Percentiles rank a stretch among this genome's conserved stretches.
Evolutionary conservation across 2,888 invertebrate genomes (phyloP).

Genomic region (Drosophila koepferae): DNA sequence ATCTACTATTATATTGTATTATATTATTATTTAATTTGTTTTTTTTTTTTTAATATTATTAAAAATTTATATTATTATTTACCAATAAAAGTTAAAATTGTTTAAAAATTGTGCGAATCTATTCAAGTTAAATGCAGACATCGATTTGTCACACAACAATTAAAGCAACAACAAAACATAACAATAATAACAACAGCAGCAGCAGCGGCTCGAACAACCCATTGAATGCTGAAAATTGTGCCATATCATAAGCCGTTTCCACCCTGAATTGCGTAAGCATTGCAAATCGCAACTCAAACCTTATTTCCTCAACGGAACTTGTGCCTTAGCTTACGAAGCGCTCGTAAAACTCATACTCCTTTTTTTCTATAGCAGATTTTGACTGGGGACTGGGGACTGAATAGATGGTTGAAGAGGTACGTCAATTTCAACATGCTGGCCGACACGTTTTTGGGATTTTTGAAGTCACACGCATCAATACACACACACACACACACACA

Average conservation of each 20-base stretch:
- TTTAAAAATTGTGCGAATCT: neutral
- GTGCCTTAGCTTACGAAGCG: slow-evolving; percentile 19
- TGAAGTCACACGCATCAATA: slow-evolving; percentile 77
- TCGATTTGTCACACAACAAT: slow-evolving; percentile 10
- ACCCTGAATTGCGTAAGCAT: slow-evolving; percentile 26
- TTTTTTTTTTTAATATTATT: too few relatives aligned
- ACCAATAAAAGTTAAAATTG: neutral
- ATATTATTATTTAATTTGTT: too few relatives aligned
- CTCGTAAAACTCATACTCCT: slow-evolving; percentile 24
- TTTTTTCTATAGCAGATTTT: slow-evolving; percentile 8
- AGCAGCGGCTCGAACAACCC: slow-evolving; percentile 8
- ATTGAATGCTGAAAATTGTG: slow-evolving; percentile 33
- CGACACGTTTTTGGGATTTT: slow-evolving; percentile 83
- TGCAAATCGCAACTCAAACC: slow-evolving; percentile 9
- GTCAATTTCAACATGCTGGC: slow-evolving; percentile 77
- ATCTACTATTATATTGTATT: too few relatives aligned
- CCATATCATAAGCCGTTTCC: slow-evolving; percentile 37
- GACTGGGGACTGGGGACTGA: slow-evolving; percentile 1
- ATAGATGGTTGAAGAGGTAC: slow-evolving; percentile 30
- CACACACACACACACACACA: slow-evolving; percentile 20
- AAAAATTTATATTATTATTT: neutral
- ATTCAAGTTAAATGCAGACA: neutral
- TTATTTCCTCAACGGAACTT: slow-evolving; percentile 13
- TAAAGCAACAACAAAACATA: neutral
- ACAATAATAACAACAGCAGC: neutral